These are phyloP conservation scores for Neoniphon sammara DNA, from an alignment of 2,797 vertebrate species.

Conservation along the genomic window DNA sequence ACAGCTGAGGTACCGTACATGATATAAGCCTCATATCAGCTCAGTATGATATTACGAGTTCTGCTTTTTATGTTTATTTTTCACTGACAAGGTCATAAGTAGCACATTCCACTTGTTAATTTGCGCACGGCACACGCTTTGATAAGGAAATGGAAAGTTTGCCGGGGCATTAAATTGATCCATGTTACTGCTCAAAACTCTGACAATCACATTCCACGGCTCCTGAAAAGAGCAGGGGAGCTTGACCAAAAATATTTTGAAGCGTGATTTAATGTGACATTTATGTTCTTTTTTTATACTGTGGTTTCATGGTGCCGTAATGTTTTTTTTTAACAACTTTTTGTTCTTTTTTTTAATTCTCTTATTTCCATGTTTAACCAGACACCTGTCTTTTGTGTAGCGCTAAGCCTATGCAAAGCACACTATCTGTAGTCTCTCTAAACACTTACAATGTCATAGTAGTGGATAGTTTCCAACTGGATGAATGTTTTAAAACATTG, in stretches of 20 bases:
- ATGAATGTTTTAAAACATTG: conserved; percentile 84
- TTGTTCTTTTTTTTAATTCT: conserved; percentile 60
- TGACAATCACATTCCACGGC: conserved; percentile 82
- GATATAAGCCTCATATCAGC: conserved; percentile 52
- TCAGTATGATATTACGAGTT: conserved; percentile 48
- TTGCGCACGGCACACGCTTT: conserved; percentile 49
- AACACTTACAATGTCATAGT: conserved; percentile 85
- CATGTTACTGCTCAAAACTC: conserved; percentile 69
- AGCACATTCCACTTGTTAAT: conserved; percentile 53
- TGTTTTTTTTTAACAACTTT: conserved; percentile 65
- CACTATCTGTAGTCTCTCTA: conserved; percentile 84
- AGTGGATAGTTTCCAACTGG: conserved; percentile 85
- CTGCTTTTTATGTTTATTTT: conserved; percentile 48
- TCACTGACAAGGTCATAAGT: conserved; percentile 36
- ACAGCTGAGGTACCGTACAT: conserved; percentile 61
- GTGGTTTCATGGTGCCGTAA: conserved; percentile 60
- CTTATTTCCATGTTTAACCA: conserved; percentile 77
- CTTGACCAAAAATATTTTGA: conserved; percentile 75
- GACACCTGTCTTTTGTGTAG: conserved; percentile 82
- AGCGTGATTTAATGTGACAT: conserved; percentile 76
- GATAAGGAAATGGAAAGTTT: conserved; percentile 60
- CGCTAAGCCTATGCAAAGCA: conserved; percentile 81
- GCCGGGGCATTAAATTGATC: conserved; percentile 74
- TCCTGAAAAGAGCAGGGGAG: conserved; percentile 74
- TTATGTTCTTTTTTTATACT: conserved; percentile 69